Base-by-base conservation (phyloP, 2,797 vertebrate species). In the Simalia tracyae region DNA sequence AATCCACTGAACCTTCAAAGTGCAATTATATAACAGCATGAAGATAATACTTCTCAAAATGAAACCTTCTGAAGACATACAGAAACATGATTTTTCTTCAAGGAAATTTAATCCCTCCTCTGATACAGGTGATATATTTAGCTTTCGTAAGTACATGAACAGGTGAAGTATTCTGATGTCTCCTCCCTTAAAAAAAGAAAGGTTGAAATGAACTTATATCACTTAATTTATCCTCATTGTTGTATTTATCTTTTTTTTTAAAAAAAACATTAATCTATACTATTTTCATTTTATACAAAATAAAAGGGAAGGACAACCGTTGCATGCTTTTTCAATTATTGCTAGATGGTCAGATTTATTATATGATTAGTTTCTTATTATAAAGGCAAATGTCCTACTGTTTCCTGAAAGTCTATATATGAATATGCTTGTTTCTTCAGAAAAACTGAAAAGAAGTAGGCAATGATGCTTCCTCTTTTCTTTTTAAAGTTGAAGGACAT, bases 41-140 rank as follows among this genome's bases (percentile, higher is more conserved):
- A 86, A 95, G 94, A 92, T 90, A 93, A 96, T 94, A 68, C 87
- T 96, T 96, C 86, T 92, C 24, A 17, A 90, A 92, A 91, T 1
- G 3, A 94, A 92, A 93, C 88, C 2, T 76, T 92, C 91, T 93
- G 24, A 94, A 95, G 94, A n/a, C 12, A 93, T 3, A 88, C 60
- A 95, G 15, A 92, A 26, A 64, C 2, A 81, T 92, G 46, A 84
- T 84, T 92, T 86, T 17, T 68, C 60, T 87, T 60, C 87, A 90
- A 92, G 68, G 90, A 92, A 68, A 84, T 60, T 92, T 92, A 87
- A 93, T 92, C 93, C 10, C 84, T n/a, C 57, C 68, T 93, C 66
- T 84, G 68, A 87, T 61, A 87, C 36, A 60, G 87, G 64, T 66
- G 57, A 89, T 93, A 87, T 63, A 89, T 56, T 84, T 86, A 76